phyloP scores from a whole-genome alignment of 2,113 vertebrate species.

The Peromyscus maniculatus region DNA sequence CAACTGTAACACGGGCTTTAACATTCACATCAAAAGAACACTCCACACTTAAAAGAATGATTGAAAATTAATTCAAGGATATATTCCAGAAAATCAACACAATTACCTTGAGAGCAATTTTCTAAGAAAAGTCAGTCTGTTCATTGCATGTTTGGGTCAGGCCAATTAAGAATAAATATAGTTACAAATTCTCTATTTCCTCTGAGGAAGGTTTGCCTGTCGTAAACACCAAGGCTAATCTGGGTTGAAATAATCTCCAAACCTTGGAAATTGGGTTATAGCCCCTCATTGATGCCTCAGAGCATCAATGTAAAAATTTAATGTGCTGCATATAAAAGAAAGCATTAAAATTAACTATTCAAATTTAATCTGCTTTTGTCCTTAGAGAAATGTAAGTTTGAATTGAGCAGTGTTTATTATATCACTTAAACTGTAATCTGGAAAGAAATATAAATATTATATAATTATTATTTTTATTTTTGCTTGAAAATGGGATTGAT shows the following conservation, averaged over 20 bases:
- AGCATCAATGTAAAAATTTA: constrained; percentile 87
- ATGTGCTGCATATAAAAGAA: constrained; percentile 83
- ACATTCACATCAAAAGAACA: constrained; percentile 26
- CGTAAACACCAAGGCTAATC: constrained; percentile 48
- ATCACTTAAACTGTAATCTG: constrained; percentile 76
- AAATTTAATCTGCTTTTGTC: constrained; percentile 86
- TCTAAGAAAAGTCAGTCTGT: constrained; percentile 2
- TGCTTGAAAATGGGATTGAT: constrained; percentile 74
- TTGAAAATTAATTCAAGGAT: constrained; percentile 55
- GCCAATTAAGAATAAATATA: constrained; percentile 53
- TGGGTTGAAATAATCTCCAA: constrained; percentile 76
- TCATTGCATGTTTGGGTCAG: background rate
- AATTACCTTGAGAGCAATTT: background rate
- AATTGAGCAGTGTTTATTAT: constrained; percentile 73
- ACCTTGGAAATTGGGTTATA: constrained; percentile 80
- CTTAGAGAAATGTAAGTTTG: constrained; percentile 79
- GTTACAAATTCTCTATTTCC: constrained; percentile 27
- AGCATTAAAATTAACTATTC: constrained; percentile 90
- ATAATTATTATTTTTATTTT: constrained; percentile 49
- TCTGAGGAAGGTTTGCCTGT: constrained; percentile 36
- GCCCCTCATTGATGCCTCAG: constrained; percentile 79
- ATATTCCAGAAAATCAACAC: constrained; percentile 53
- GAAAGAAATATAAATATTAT: constrained; percentile 78
- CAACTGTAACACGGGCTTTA: constrained; percentile 33
- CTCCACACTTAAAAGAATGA: constrained; percentile 12